These are phyloP conservation scores for Tortricodes alternella DNA, from an alignment of 2,888 invertebrate genomes.

Conservation along the genomic window DNA sequence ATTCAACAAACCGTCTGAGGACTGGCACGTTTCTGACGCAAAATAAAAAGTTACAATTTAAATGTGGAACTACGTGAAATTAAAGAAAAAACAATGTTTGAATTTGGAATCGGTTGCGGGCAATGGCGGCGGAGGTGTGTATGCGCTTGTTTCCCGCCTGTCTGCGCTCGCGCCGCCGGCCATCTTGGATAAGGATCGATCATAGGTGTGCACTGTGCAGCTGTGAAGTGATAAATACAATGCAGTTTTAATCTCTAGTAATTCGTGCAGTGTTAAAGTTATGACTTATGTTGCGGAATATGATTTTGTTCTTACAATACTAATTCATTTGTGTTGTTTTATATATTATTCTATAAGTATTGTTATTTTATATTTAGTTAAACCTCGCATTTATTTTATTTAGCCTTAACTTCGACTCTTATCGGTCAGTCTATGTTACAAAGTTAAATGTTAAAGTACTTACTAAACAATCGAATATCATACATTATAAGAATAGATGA, in stretches of 20 bases:
- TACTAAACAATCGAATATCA: no score
- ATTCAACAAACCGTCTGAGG: slow-evolving; percentile 61
- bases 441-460: no score
- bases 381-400: no score
- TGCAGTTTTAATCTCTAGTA: slow-evolving; percentile 45
- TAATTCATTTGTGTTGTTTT: not conserved
- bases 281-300: slow-evolving; percentile 49
- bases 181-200: slow-evolving; percentile 80
- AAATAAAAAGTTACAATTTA: slow-evolving; percentile 17
- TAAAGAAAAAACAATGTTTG: slow-evolving; percentile 42
- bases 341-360: not conserved
- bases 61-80: slow-evolving; percentile 29
- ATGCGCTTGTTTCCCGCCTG: slow-evolving; percentile 72
- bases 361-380: no score
- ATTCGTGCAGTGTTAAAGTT: slow-evolving; percentile 50
- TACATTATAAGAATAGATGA: no score
- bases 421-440: no score
- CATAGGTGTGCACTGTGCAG: slow-evolving; percentile 69
- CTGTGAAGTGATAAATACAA: slow-evolving; percentile 74
- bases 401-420: no score
- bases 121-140: slow-evolving; percentile 66
- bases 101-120: slow-evolving; percentile 56
- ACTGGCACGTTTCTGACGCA: slow-evolving; percentile 61
- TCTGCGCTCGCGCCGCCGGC: slow-evolving; percentile 67
- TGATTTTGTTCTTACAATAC: not conserved